Evolutionary conservation across 2,888 invertebrate species (phyloP), one percentile per base, ranked within the genome.

Genomic region (Hipparchia sbordonii): DNA sequence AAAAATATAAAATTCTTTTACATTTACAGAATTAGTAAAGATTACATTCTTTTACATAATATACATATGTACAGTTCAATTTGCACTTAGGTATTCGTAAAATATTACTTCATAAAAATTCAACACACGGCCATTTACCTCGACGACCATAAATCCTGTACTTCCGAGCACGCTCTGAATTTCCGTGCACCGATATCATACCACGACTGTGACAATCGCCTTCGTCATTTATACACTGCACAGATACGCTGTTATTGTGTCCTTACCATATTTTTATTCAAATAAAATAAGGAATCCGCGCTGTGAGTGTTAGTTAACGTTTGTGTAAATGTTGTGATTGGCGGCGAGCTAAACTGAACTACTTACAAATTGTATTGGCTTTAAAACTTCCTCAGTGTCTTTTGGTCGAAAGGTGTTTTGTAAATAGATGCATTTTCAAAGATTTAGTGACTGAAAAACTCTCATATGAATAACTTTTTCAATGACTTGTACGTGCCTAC

Each of bases 91-190:
- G 39, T 39, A 61, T 69, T 69, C 61, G 69, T 69, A 61, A 69
- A 69, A 69, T 61, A 69, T 69, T 61, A 69, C 61, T 69, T 61
- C 52, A 68, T 68, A 68, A 69, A 69, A 69, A 69, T 69, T 69
- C 69, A 69, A 45, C 69, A 69, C 69, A 69, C 69, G 69, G 60
- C 60, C 69, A 69, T 69, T 69, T 69, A 61, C 69, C 52, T 52
- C 60, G 51, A 51, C 52, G 51, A 59, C 9, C 69, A 69, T 69
- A 69, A 69, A 69, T 69, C 69, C 69, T 61, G 39, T 61, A 69
- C 61, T 69, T 69, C 69, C 69, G 69, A 69, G 69, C 69, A 52
- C 69, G 61, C 52, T 60, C 57, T 61, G 61, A 69, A 69, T 69
- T 69, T 69, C 69, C 69, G 69, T 61, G 60, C 51, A 39, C 69